Evolutionary conservation across 1,140 invertebrate genomes (phyloP), one percentile per base, ranked within the genome.

Genomic region (Chrysoperla carnea): DNA sequence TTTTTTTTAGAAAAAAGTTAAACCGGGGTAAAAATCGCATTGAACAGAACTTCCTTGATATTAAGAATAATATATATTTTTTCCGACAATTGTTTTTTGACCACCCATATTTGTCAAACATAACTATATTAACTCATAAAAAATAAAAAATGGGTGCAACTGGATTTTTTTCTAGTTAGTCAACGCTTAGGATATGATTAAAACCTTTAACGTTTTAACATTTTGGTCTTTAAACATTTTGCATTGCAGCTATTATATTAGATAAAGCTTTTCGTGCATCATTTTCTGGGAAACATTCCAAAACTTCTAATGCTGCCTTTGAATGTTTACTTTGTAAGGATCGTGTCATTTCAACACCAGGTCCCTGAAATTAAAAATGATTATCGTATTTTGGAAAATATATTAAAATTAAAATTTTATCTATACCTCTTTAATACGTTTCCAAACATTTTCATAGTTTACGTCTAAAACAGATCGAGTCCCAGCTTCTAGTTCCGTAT

Each of bases 201-300:
- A 23, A 23, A n/a, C n/a, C n/a, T 5, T 23, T 23, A 23, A 23
- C 17, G 17, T 23, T 23, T 33, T 33, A 33, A 33, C 7, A 17
- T 8, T 14, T 14, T 3, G 14, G 12, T 17, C 13, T 8, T 59
- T 49, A 72, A 41, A 70, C 61, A 50, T 74, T 73, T 52, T 78
- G 76, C 75, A 85, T 82, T 15, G 82, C 81, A 23, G 79, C 70
- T 39, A 87, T 83, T 50, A 85, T 85, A 60, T 85, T 84, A 37
- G 72, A 69, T 29, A 86, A 64, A 0, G 82, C 83, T 39, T 75
- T 82, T 17, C 77, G 61, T 6, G 82, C 81, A 61, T 86, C 83
- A 41, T 73, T 78, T 45, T 76, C 69, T 41, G 81, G 73, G 51
- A 87, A 80, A 43, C 75, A 70, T 46, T 73, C 69, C 17, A 92